Base-by-base conservation (phyloP, 2,888 invertebrate species). In the Rotaria socialis region DNA sequence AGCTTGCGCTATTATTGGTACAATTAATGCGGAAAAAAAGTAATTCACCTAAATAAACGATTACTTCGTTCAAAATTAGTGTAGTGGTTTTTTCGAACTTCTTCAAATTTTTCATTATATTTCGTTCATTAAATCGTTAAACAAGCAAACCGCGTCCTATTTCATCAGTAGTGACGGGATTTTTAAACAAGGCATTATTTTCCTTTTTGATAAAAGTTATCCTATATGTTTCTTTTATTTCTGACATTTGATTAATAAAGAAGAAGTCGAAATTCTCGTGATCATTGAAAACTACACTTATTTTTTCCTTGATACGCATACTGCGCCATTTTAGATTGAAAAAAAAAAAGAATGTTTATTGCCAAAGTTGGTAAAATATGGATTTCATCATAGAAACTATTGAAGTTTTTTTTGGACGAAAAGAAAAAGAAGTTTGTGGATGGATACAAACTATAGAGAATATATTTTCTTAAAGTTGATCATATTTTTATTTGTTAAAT, bases 1-100 rank as follows among this genome's bases (percentile, higher is more conserved):
- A 88, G 95, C 95, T 74, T 96, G 96, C 90, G 96, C 96, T 19
- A 95, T 96, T 87, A 95, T 96, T 90, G 96, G 96, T 75, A 92
- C 95, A 87, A 91, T 93, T 43, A 90, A 91, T 67, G 47, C 80
- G 3, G 80, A 80, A 80, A 47, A 80, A 80, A 80, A 67, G 67
- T 67, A 67, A 67, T 67, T 35, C 35, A 67, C 19, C 35, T 2
- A 16, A 27, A 67, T 19, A 16, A 14, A 67, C 67, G 35, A 6
- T 67, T 35, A 4, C 35, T 67, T 14, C 67, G 67, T 35, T 67
- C 35, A 19, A 67, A 67, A 67, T 35, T 41, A 67, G 67, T 35
- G 5, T 67, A 67, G 67, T 14, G 27, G n/a, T 16, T 67, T 14
- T 67, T 67, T 67, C 35, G 16, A 27, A 14, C 6, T 14, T 35